phyloP scores from a whole-genome alignment of 2,797 vertebrate genomes.

The Bucorvus abyssinicus region DNA sequence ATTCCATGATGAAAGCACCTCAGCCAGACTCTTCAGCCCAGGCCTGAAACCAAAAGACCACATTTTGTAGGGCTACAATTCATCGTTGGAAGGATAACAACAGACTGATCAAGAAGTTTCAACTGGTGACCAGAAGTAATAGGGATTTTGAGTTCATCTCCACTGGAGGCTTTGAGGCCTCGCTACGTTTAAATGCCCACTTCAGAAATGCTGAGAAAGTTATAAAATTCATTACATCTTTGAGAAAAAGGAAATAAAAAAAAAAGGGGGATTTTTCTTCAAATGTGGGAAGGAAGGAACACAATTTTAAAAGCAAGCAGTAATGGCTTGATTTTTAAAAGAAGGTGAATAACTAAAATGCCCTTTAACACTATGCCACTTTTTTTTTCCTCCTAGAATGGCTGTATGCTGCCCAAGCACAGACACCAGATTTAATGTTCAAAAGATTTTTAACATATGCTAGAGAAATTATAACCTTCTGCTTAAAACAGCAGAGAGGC shows the following conservation, averaged over 20 bases:
- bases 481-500: background rate
- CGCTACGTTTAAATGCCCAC: background rate
- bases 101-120: background rate
- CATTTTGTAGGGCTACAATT: background rate
- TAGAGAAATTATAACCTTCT: background rate
- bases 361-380: background rate
- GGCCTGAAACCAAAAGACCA: background rate
- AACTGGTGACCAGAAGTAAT: background rate
- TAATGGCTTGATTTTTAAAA: background rate
- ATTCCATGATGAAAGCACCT: conserved; percentile 1
- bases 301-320: background rate
- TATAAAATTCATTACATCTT: background rate
- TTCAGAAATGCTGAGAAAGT: background rate
- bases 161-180: background rate
- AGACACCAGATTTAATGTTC: background rate
- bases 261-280: background rate
- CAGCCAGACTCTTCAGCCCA: background rate
- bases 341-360: background rate
- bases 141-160: background rate
- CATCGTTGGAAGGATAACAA: background rate
- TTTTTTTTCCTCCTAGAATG: background rate
- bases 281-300: background rate
- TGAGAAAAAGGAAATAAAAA: background rate
- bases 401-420: background rate
- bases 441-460: background rate